Evolutionary conservation across 2,113 vertebrate genomes (phyloP), one percentile per base, ranked within the genome.

Genomic region (Pseudolaguvia tuberculata): DNA sequence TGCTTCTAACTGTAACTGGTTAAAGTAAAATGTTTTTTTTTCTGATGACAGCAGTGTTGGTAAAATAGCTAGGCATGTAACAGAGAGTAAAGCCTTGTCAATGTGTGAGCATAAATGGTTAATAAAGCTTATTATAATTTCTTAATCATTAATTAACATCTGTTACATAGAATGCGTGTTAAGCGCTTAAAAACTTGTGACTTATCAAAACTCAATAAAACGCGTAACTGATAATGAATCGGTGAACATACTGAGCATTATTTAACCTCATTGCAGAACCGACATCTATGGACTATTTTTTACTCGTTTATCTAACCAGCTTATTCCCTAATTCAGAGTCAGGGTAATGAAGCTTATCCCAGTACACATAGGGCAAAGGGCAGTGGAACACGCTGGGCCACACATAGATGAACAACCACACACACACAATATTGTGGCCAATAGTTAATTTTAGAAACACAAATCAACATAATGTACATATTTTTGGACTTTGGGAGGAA

Each of bases 21-120:
- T n/a, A n/a, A n/a, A n/a, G n/a, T n/a, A n/a, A n/a, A n/a, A n/a
- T n/a, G n/a, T n/a, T n/a, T 81, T 85, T 82, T 84, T 84, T 76
- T 59, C 80, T 83, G 82, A 81, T 86, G 87, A 90, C 88, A 89
- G 89, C 84, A 81, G 80, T 84, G 86, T 90, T 90, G 89, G 87
- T 85, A 88, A 88, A 91, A 88, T 87, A 86, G 90, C 90, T 89
- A 84, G 80, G 84, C 88, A 87, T 84, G 8, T 29, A 51, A 20
- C 20, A n/a, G 9, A 53, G 15, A 74, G 9, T 55, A 50, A 11
- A 39, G 13, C n/a, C 5, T 51, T 51, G 23, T 20, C n/a, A 59
- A 61, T 29, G 55, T 47, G 8, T 73, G 31, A 53, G 27, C 7
- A 9, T 10, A 62, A 73, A 62, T 4, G 56, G 23, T 4, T 61